Evolutionary conservation across 2,888 invertebrate species (phyloP).

Genomic region (Synanthedon tipuliformis): DNA sequence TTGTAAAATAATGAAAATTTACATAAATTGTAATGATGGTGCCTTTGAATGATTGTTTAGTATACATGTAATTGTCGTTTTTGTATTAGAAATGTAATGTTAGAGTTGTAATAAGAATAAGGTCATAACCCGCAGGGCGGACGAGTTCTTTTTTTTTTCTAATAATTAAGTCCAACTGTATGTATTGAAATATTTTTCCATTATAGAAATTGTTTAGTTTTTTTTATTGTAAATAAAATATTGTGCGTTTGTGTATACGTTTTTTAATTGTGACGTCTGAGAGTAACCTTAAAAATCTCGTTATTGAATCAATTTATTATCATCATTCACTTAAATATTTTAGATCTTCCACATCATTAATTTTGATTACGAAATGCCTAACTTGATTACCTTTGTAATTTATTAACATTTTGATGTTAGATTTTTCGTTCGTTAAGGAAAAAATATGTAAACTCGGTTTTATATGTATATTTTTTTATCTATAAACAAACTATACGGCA

Average conservation of each 20-base stretch:
- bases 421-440: no score
- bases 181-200: constrained; percentile 31
- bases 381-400: no score
- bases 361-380: no score
- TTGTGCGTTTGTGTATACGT: constrained; percentile 43
- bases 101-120: background rate
- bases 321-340: no score
- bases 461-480: no score
- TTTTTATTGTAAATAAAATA: constrained; percentile 55
- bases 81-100: background rate
- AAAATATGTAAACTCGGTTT: no score
- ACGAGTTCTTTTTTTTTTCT: background rate
- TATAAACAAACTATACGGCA: no score
- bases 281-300: no score
- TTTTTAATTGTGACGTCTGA: background rate
- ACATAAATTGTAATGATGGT: background rate
- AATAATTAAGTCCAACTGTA: background rate
- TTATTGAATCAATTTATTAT: no score
- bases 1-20: background rate
- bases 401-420: no score
- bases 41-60: background rate
- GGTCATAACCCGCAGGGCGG: background rate
- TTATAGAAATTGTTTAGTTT: constrained; percentile 12
- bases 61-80: background rate
- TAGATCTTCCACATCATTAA: no score